Conservation (phyloP, 1,140 invertebrate species). For the Eumeta japonica region DNA sequence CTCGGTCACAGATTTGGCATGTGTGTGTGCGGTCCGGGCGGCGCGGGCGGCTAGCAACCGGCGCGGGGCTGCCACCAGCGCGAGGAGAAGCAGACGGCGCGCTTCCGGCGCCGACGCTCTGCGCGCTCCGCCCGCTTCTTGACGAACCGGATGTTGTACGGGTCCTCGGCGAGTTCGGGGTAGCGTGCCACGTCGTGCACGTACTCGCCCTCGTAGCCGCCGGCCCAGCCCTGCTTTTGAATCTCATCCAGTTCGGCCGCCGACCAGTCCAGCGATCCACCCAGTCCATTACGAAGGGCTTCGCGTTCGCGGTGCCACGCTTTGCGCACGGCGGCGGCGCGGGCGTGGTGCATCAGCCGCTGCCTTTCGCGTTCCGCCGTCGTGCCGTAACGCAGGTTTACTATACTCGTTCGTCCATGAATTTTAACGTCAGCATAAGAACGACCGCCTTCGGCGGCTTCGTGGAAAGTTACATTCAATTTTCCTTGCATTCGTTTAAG, state of each 20-base stretch:
- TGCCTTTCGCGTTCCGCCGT: conserved; percentile 85
- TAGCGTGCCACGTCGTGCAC: conserved; percentile 85
- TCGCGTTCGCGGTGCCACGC: conserved; percentile 91
- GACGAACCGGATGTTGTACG: conserved; percentile 87
- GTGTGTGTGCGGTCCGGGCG: conserved; percentile 45
- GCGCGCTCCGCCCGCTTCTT: conserved; percentile 71
- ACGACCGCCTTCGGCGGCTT: conserved; percentile 70
- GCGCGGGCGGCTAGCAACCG: conserved; percentile 46
- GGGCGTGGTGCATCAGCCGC: conserved; percentile 84
- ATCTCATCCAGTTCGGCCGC: conserved; percentile 84
- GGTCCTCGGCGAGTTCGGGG: conserved; percentile 92
- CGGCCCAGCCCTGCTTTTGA: conserved; percentile 76
- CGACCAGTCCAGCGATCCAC: conserved; percentile 72
- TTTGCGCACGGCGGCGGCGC: conserved; percentile 78
- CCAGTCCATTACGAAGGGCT: conserved; percentile 72
- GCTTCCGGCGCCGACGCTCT: conserved; percentile 65
- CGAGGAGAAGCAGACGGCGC: conserved; percentile 30
- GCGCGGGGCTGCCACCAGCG: conserved; percentile 49
- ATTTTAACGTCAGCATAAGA: conserved; percentile 82
- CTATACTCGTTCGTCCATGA: conserved; percentile 77
- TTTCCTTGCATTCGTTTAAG: conserved; percentile 85
- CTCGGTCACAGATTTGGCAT: conserved; percentile 50
- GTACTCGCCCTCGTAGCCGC: conserved; percentile 87
- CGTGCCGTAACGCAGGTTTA: conserved; percentile 86
- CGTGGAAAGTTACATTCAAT: conserved; percentile 91